A percentile compares a stretch with the other conserved stretches of the same genome.
phyloP scores from a whole-genome alignment of 2,888 invertebrate genomes.

The Alentia gelatinosa region DNA sequence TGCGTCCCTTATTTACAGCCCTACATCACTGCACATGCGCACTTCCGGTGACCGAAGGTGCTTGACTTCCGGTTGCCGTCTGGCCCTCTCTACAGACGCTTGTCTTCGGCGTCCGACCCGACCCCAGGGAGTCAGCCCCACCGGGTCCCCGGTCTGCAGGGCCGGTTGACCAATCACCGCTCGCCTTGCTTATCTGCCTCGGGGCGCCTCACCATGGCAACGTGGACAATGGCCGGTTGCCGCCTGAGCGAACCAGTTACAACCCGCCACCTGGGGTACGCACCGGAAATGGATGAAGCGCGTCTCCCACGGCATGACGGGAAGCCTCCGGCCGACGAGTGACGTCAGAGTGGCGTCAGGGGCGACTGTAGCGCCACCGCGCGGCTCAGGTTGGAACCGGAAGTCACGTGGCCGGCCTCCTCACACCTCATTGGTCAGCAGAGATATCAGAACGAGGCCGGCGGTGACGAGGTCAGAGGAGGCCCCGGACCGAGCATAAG shows the following conservation, averaged over 20 bases:
- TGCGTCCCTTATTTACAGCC: too few species aligned
- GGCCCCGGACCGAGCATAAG: not conserved
- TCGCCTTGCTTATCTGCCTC: not conserved
- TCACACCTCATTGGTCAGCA: constrained; percentile 17
- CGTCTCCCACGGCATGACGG: not conserved
- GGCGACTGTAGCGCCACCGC: not conserved
- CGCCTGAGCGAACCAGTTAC: not conserved
- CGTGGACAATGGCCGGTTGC: not conserved
- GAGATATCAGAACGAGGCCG: not conserved
- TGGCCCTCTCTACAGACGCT: too few species aligned
- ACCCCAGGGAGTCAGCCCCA: too few species aligned
- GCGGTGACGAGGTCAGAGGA: not conserved
- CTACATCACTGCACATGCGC: too few species aligned
- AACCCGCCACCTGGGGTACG: not conserved
- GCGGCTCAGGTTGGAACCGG: not conserved
- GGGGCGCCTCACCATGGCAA: not conserved
- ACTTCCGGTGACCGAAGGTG: too few species aligned
- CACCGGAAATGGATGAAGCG: not conserved
- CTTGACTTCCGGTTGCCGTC: not conserved
- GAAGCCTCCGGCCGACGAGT: not conserved
- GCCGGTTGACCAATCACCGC: not conserved
- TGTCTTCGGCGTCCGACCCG: too few species aligned
- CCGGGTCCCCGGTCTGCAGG: too few species aligned
- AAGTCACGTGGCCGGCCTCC: too few species aligned
- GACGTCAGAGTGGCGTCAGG: not conserved